Evolutionary conservation across 2,113 vertebrate genomes (phyloP), one percentile per base, ranked within the genome.

Genomic region (Gorsachius goisagi): DNA sequence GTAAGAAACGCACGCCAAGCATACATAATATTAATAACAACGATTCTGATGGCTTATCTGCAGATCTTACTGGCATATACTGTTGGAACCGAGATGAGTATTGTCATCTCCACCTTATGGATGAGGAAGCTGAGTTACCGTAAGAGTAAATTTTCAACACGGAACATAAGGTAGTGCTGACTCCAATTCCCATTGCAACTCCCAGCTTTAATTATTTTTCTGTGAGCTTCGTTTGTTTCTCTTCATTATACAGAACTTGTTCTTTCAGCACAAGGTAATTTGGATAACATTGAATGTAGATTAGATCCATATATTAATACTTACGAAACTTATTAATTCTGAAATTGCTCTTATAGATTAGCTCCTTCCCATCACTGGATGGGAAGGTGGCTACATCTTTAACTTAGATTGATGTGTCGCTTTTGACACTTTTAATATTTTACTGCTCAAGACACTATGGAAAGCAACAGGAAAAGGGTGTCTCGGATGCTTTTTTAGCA

Each of bases 261-360:
- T 95, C 95, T 94, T 95, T 97, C 96, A 96, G 95, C 96, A 96
- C 82, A 62, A 90, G 58, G 64, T 89, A 96, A 96, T 95, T 92
- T 96, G 89, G 84, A 37, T 81, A 88, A 67, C 28, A 30, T 0
- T 73, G 77, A 95, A 76, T 74, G 87, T 91, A 92, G 94, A 93
- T 96, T 95, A 95, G 64, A 93, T 94, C 80, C 86, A 21, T 89
- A 37, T 89, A 92, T 89, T 92, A 92, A 84, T 87, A 69, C 53
- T 78, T 95, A 55, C 0, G 55, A 92, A 93, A 89, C 5, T 47
- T 88, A 87, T 44, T 95, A 45, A 62, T 89, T 96, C 66, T 85
- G 47, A 85, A 97, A 76, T 87, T 82, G 41, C n/a, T 81, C 45
- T 60, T 39, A 89, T 94, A 78, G 75, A 74, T 94, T 59, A 78